These are phyloP conservation scores for Pachycephala philippinensis DNA, from an alignment of 2,113 vertebrate species.

Conservation along the genomic window DNA sequence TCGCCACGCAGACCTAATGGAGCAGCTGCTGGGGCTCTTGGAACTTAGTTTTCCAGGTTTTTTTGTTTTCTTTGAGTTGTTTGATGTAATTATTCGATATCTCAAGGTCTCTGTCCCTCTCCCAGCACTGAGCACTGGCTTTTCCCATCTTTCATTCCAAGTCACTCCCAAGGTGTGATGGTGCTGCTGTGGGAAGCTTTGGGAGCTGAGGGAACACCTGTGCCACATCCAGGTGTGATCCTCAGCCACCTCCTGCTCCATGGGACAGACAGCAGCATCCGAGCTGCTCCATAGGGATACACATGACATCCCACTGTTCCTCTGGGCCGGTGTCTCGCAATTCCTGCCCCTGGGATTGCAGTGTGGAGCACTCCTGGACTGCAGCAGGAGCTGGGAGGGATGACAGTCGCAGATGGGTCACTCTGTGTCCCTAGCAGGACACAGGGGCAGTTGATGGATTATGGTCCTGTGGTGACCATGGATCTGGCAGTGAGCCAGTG, in stretches of 20 bases:
- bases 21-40: not conserved
- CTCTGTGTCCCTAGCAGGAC: not conserved
- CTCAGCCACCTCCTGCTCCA: not conserved
- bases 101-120: not conserved
- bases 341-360: not conserved
- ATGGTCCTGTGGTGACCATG: rapidly evolving
- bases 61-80: not conserved
- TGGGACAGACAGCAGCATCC: rapidly evolving
- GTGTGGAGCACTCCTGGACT: not conserved
- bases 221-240: not conserved
- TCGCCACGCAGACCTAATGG: rapidly evolving
- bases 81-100: not conserved
- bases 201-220: not conserved
- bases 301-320: rapidly evolving
- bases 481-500: not conserved
- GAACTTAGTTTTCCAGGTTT: not conserved
- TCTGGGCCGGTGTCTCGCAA: rapidly evolving
- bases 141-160: not conserved
- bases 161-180: rapidly evolving
- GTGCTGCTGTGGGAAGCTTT: not conserved
- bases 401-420: not conserved
- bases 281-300: not conserved
- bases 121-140: not conserved
- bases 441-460: rapidly evolving
- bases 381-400: not conserved